Base-by-base conservation (phyloP, 2,888 invertebrate species). In the Stegana nigrithorax region DNA sequence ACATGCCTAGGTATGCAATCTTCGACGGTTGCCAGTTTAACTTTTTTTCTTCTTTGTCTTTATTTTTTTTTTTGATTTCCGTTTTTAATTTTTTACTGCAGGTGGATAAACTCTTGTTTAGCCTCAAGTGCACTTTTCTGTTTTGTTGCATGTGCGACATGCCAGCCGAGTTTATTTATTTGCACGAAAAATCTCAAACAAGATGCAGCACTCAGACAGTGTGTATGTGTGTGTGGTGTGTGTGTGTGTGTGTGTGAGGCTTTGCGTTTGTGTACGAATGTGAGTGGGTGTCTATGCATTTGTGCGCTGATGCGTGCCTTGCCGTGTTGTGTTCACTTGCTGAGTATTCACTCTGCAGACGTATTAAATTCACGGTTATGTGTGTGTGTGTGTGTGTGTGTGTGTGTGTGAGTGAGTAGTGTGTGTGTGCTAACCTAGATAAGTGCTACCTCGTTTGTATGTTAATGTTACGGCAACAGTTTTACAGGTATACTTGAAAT, bases 61-160 rank as follows among this genome's bases (percentile, higher is more conserved):
- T 7, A n/a, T 36, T 36, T 36, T 36, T 36, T 36, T 36, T 7
- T 7, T 36, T 3, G 10, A n/a, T 36, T 36, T 1, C 4, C n/a
- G n/a, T 36, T 10, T 36, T 3, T n/a, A 36, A 44, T 17, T 25
- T 27, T 36, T 36, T 36, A 17, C 32, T 36, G 26, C 53, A 36
- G 53, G 32, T 55, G 32, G 27, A 29, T 53, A 27, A 53, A 53
- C 51, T 29, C 51, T 53, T 17, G 32, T 53, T 53, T 53, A 53
- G 53, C 36, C 36, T 2, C 32, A 55, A 55, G 36, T 55, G 53
- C 32, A 55, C n/a, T 55, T 36, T 55, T 53, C 1, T n/a, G 6
- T 53, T 53, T 29, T 17, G 8, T 29, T 14, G 14, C 51, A 4
- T 29, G n/a, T 55, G 36, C 53, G 19, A 14, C 36, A 55, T 21